phyloP scores from a whole-genome alignment of 2,888 invertebrate species.

The Agapostemon virescens region DNA sequence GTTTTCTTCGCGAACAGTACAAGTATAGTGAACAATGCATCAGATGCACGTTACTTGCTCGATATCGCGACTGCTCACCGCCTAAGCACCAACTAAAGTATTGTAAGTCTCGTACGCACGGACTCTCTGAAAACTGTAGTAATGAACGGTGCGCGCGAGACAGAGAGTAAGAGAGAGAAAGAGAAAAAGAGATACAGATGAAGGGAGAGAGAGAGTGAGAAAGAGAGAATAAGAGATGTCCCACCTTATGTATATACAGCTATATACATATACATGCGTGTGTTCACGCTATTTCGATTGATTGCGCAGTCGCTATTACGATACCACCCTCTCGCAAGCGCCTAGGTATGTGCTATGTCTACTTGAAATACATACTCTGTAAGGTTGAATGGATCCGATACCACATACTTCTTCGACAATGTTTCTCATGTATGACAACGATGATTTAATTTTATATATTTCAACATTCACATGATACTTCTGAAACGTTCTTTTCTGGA shows the following conservation, averaged over 20 bases:
- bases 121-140: constrained; percentile 35
- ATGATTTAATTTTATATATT: neutral
- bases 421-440: neutral
- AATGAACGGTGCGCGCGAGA: constrained; percentile 35
- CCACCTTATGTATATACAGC: constrained; percentile 15
- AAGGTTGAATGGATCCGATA: neutral
- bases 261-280: constrained; percentile 1
- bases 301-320: constrained; percentile 60
- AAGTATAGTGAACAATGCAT: neutral
- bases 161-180: neutral
- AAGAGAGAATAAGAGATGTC: constrained; percentile 20
- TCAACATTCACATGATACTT: neutral
- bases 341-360: neutral
- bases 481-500: neutral
- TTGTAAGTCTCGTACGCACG: constrained; percentile 32
- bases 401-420: neutral
- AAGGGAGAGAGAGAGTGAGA: neutral
- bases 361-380: constrained; percentile 7
- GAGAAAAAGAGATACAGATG: neutral
- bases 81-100: constrained; percentile 20
- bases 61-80: constrained; percentile 11
- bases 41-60: constrained; percentile 21
- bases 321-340: constrained; percentile 33
- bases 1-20: constrained; percentile 4
- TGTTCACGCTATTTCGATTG: constrained; percentile 49